Conservation (phyloP, 2,888 invertebrate genomes). For the Thelaira solivaga region DNA sequence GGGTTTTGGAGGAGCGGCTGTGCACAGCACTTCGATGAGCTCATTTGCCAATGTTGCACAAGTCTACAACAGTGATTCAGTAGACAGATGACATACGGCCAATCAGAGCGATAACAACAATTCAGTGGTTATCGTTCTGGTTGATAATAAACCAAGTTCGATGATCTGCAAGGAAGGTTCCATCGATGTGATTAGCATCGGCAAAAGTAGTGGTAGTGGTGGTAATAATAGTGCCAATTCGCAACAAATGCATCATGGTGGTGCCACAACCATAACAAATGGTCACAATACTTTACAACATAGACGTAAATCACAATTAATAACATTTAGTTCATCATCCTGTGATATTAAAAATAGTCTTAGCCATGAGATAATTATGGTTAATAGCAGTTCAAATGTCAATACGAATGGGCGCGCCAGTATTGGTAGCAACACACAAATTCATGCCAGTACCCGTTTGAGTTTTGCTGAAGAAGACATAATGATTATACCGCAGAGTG, state of each 20-base stretch:
- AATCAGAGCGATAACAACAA: constrained; percentile 76
- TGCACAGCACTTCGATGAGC: constrained; percentile 69
- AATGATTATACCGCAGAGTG: constrained; percentile 64
- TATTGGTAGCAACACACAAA: constrained; percentile 59
- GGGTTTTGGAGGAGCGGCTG: constrained; percentile 70
- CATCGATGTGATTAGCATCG: constrained; percentile 68
- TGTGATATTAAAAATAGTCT: constrained; percentile 77
- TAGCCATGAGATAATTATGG: constrained; percentile 74
- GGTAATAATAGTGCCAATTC: constrained; percentile 63
- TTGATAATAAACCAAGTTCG: constrained; percentile 76
- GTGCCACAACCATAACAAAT: constrained; percentile 61
- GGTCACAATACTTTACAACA: constrained; percentile 72
- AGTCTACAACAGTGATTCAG: constrained; percentile 62
- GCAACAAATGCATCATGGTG: constrained; percentile 57
- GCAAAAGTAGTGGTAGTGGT: constrained; percentile 64
- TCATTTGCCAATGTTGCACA: constrained; percentile 68
- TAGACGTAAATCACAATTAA: constrained; percentile 75
- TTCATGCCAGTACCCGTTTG: constrained; percentile 67
- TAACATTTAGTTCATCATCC: constrained; percentile 75
- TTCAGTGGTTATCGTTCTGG: constrained; percentile 76
- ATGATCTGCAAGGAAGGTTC: constrained; percentile 75
- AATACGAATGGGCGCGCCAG: constrained; percentile 39
- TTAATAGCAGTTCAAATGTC: constrained; percentile 63
- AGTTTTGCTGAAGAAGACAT: constrained; percentile 74
- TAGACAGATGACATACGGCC: constrained; percentile 76